Conservation (phyloP, 1,140 invertebrate genomes). For the Drosophila lini region DNA sequence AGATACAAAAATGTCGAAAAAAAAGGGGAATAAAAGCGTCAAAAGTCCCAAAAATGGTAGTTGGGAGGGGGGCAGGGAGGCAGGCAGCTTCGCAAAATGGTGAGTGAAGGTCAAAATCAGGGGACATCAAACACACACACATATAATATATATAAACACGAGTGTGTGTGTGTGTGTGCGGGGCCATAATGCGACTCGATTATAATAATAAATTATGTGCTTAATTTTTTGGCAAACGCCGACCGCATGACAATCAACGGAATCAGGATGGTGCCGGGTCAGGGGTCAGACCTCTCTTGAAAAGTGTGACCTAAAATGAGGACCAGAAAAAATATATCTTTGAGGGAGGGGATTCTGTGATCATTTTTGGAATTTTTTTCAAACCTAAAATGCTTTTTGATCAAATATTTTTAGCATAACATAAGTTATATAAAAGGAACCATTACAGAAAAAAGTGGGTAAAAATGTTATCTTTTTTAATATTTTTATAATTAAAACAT, state of each 20-base stretch:
- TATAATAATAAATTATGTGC: constrained; percentile 53
- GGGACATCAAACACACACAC: constrained; percentile 27
- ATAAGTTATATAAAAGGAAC: too few species aligned
- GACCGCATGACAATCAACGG: constrained; percentile 21
- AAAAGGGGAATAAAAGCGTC: constrained; percentile 20
- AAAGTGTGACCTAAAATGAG: neutral
- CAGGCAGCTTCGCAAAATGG: constrained; percentile 51
- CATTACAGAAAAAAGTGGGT: neutral
- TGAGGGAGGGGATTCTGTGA: neutral
- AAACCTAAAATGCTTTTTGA: neutral
- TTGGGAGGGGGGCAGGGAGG: neutral
- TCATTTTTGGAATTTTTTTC: neutral
- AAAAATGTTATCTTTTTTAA: neutral
- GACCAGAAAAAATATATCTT: neutral
- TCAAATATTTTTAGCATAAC: neutral
- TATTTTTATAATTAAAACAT: neutral
- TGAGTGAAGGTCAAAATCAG: constrained; percentile 64
- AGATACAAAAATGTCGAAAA: neutral
- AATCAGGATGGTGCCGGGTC: constrained; percentile 11
- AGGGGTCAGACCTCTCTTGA: constrained; percentile 7
- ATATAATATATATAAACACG: neutral
- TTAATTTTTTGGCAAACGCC: constrained; percentile 48
- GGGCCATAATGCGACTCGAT: constrained; percentile 45
- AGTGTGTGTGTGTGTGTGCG: constrained; percentile 5
- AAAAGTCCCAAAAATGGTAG: constrained; percentile 24